Evolutionary conservation across 2,888 invertebrate genomes (phyloP), one percentile per base, ranked within the genome.

Genomic region (Chrysolina americana): DNA sequence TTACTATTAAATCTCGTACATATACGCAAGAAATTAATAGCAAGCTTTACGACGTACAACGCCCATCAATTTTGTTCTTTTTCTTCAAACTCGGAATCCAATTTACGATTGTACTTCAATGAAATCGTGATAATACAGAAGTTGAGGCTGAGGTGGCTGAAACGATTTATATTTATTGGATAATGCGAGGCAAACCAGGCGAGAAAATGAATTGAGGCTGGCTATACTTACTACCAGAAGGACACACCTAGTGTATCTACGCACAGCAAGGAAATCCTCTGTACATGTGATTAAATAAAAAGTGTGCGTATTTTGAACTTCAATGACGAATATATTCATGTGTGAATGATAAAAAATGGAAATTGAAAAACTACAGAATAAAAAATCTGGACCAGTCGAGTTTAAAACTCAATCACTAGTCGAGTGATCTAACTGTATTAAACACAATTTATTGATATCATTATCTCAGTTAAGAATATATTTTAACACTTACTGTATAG

Each of bases 21-120:
- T 36, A 59, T 36, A 59, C 28, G 36, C 59, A 36, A 23, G 36
- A 36, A 59, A 59, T 59, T 59, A 59, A 59, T 59, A 59, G 59
- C 28, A n/a, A 59, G 28, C 59, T 59, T 59, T 59, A 59, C 59
- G 59, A 36, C 15, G 15, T 59, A 36, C 23, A 59, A 28, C 59
- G 59, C 59, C 59, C 59, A 59, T 59, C 59, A 59, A 36, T 59
- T 59, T 15, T n/a, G 36, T 59, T 9, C 8, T 59, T 59, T 59
- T 59, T 23, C 59, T 53, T 15, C 6, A 59, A 59, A 59, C 36
- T 59, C 59, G 5, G 28, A 59, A 59, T 59, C 59, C 59, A 59
- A 59, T 59, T 59, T 59, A 59, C 59, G 59, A 59, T 59, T 59
- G 59, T 59, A 3, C 59, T n/a, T 36, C 36, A 36, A 59, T 59